Conservation (phyloP, 2,797 vertebrate species). For the Danio jaintianensis region DNA sequence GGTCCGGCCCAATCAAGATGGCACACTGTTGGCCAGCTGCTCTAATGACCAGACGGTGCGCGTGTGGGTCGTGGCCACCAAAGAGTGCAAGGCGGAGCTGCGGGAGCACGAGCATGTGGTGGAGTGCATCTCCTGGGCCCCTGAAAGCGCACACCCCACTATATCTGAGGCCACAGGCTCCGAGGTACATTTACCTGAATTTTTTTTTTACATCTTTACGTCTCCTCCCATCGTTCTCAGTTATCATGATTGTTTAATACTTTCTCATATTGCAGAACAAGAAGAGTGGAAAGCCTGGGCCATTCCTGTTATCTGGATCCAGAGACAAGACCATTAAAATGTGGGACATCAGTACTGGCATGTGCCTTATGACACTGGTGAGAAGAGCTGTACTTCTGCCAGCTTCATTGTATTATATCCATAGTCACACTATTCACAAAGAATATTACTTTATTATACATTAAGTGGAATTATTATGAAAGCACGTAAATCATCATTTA, state of each 20-base stretch:
- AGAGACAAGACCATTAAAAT: slow-evolving; percentile 99
- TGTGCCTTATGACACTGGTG: slow-evolving; percentile 99
- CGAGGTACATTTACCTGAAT: slow-evolving; percentile 74
- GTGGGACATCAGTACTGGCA: slow-evolving; percentile 99
- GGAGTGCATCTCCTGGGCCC: slow-evolving; percentile 93
- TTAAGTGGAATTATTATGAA: neutral
- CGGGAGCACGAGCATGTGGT: slow-evolving; percentile 98
- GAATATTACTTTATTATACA: neutral
- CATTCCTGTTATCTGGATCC: slow-evolving; percentile 97
- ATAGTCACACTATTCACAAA: neutral
- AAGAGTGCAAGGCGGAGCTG: slow-evolving; percentile 99
- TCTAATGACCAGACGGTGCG: slow-evolving; percentile 99
- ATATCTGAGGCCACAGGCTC: slow-evolving; percentile 91
- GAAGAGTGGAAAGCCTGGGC: slow-evolving; percentile 97
- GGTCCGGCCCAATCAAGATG: slow-evolving; percentile 98
- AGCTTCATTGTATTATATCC: neutral
- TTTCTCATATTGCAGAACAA: slow-evolving; percentile 80
- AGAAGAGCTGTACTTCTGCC: slow-evolving; percentile 65
- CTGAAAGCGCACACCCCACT: slow-evolving; percentile 92
- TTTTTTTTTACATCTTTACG: neutral
- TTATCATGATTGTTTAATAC: neutral
- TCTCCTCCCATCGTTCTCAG: no score
- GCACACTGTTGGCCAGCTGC: slow-evolving; percentile 97
- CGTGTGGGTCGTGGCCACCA: slow-evolving; percentile 96
- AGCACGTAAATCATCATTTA: no score